Evolutionary conservation across 2,888 invertebrate genomes (phyloP).

Genomic region (Strigamia maritima): DNA sequence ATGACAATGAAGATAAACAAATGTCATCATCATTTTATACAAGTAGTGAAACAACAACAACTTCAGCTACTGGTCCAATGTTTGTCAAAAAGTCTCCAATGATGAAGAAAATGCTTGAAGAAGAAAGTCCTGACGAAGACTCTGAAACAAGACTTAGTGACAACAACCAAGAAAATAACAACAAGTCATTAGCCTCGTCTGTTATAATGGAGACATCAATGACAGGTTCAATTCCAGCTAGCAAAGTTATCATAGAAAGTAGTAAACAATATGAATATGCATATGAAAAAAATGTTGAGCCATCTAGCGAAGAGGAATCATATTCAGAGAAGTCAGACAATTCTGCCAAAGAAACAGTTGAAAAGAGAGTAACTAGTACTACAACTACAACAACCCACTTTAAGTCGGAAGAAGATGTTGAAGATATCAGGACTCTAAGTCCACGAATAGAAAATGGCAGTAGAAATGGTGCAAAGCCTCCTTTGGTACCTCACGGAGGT

Average conservation of each 20-base stretch:
- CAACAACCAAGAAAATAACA: slow-evolving; percentile 3
- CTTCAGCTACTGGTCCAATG: neutral
- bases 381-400: neutral
- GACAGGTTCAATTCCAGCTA: neutral
- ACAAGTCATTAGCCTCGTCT: neutral
- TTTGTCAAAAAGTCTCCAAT: slow-evolving; percentile 12
- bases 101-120: neutral
- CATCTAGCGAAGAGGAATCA: neutral
- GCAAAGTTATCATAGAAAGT: neutral
- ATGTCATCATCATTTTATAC: neutral
- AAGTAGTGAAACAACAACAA: neutral
- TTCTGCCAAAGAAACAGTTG: neutral
- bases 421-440: neutral
- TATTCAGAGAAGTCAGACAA: neutral
- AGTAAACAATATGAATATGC: neutral
- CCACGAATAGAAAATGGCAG: slow-evolving; percentile 30
- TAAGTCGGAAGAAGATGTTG: neutral
- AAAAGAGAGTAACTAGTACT: too few relatives aligned
- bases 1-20: neutral
- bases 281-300: neutral
- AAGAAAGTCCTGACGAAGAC: slow-evolving; percentile 2
- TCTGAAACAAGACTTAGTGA: neutral
- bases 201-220: neutral
- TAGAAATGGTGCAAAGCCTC: slow-evolving; percentile 35
- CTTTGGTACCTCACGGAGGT: slow-evolving; percentile 27